Base-by-base conservation (phyloP, 2,113 vertebrate species). In the Sphaerodactylus townsendi region DNA sequence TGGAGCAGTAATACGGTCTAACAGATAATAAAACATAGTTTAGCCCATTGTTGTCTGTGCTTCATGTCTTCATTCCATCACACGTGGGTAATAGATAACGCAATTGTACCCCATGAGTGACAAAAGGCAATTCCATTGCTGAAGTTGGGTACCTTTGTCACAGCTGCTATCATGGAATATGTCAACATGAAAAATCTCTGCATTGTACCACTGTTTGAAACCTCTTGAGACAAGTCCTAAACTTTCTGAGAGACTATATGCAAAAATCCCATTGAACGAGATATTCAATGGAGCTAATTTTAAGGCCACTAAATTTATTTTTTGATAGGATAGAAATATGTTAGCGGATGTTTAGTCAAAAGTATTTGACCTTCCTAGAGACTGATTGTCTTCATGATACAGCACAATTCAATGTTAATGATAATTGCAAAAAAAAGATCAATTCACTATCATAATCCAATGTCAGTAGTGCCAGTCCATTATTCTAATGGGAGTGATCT, bases 381-480 rank as follows among this genome's bases (percentile, higher is more conserved):
- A 62, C 10, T 35, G 35, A 30, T 85, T 82, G 33, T 48, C 83
- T 53, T 74, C 21, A 70, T 48, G 37, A 21, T 79, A 33, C 1
- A 4, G 0, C 64, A 66, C 33, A 85, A 77, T 30, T 82, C 74
- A 88, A 41, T 82, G 85, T 92, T 88, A 90, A 37, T 88, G 87
- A 83, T 72, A 72, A 46, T 74, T 70, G 39, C n/a, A 72, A 88
- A 73, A 78, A n/a, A 88, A 89, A 74, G 33, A 10, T 4, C 77
- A 78, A 82, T 74, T 86, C 35, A 85, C 91, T 85, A 83, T 2
- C 17, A 81, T 80, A 69, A 91, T 89, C 48, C 71, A n/a, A 2
- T 79, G 21, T 64, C 78, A 59, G 56, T 81, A 79, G 86, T 59
- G 17, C 8, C 68, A 89, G 15, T 25, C 87, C 48, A 85, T 86